A percentile compares a stretch with the other conserved stretches of the same genome.
phyloP scores from a whole-genome alignment of 2,113 vertebrate genomes.

The Sapajus apella region DNA sequence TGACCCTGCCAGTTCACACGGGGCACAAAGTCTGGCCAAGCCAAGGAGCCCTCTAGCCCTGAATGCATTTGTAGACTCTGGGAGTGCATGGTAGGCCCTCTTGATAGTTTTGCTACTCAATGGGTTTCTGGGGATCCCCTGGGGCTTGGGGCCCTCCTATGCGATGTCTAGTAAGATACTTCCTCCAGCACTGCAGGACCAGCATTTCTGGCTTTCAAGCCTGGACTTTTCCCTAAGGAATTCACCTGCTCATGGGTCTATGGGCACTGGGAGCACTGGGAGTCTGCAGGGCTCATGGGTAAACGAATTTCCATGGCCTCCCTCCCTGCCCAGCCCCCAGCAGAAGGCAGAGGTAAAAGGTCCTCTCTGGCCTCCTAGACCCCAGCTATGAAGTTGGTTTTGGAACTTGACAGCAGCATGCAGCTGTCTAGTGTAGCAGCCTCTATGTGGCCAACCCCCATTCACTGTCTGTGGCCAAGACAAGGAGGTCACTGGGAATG shows the following conservation, averaged over 20 bases:
- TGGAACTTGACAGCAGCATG: rapidly evolving
- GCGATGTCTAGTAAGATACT: rapidly evolving
- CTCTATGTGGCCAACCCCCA: rapidly evolving
- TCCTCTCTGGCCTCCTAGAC: too few species aligned
- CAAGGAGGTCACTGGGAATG: rapidly evolving
- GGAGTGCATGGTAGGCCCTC: background rate
- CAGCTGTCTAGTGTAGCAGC: rapidly evolving
- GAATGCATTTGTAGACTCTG: rapidly evolving
- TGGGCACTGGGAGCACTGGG: background rate
- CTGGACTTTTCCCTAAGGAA: too few species aligned
- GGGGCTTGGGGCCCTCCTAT: background rate
- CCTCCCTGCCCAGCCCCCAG: background rate
- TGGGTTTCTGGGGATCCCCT: background rate
- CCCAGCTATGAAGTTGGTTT: background rate
- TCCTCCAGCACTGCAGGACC: background rate
- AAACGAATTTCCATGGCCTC: rapidly evolving
- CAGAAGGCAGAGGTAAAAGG: background rate
- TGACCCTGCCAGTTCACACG: background rate
- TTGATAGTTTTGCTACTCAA: too few species aligned
- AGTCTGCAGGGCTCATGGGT: background rate
- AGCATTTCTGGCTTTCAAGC: background rate
- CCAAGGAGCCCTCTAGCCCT: background rate
- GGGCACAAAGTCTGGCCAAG: background rate
- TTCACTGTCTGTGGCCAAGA: rapidly evolving
- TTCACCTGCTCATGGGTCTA: background rate